Evolutionary conservation across 2,113 vertebrate genomes (phyloP).

Genomic region (Megaceryle maxima): DNA sequence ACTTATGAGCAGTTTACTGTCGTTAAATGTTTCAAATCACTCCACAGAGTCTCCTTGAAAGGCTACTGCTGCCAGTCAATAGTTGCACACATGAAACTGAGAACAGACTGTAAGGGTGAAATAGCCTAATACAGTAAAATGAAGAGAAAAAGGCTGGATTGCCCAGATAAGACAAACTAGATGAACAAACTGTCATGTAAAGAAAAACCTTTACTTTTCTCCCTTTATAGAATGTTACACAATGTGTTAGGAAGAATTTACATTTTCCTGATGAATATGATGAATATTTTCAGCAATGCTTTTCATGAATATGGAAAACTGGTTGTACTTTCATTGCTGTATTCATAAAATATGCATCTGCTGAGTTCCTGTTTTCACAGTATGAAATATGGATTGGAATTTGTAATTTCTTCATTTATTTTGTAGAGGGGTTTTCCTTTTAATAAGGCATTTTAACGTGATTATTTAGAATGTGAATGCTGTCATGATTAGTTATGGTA

Average conservation of each 20-base stretch:
- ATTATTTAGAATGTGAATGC: not conserved
- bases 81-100: not conserved
- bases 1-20: slow-evolving; percentile 27
- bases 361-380: slow-evolving; percentile 36
- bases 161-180: not conserved
- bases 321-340: slow-evolving; percentile 49
- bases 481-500: not conserved
- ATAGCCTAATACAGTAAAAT: not conserved
- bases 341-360: slow-evolving; percentile 61
- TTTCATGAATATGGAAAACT: slow-evolving; percentile 68
- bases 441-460: slow-evolving; percentile 6
- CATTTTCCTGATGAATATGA: slow-evolving; percentile 29
- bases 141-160: not conserved
- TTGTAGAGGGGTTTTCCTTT: not conserved
- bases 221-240: not conserved
- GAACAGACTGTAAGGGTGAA: not conserved
- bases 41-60: slow-evolving; percentile 4
- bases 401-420: slow-evolving; percentile 36
- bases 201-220: slow-evolving; percentile 9
- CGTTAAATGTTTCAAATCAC: slow-evolving; percentile 18
- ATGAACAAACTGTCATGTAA: not conserved
- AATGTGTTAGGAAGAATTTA: not conserved
- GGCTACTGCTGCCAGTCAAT: not conserved
- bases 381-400: not conserved
- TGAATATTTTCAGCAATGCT: slow-evolving; percentile 45